Conservation (phyloP, 2,888 invertebrate genomes). For the Eristalis pertinax region DNA sequence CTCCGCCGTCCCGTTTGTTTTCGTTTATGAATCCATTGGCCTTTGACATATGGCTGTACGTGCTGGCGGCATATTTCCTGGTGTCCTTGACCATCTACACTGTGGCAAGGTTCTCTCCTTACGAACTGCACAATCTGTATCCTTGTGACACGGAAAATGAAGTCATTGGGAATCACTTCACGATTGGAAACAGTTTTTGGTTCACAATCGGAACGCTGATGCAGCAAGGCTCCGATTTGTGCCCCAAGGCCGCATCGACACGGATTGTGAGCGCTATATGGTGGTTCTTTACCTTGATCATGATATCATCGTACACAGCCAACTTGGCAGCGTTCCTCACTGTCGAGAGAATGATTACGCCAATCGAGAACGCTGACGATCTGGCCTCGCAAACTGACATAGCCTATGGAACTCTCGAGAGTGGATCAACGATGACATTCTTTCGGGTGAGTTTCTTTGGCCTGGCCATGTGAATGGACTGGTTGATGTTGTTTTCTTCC, state of each 20-base stretch:
- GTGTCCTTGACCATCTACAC: conserved; percentile 90
- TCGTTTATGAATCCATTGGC: conserved; percentile 94
- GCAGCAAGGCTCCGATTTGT: conserved; percentile 91
- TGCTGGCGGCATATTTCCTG: conserved; percentile 89
- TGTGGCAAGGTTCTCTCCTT: conserved; percentile 90
- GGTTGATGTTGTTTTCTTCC: not conserved
- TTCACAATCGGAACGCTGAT: conserved; percentile 94
- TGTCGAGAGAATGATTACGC: conserved; percentile 93
- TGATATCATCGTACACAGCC: conserved; percentile 95
- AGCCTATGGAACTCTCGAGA: conserved; percentile 90
- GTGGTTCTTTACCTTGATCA: conserved; percentile 96
- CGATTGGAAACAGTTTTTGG: conserved; percentile 92
- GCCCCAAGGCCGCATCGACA: conserved; percentile 86
- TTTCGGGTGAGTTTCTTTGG: conserved; percentile 85
- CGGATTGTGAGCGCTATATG: conserved; percentile 92
- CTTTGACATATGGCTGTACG: conserved; percentile 93
- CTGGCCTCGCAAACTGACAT: conserved; percentile 92
- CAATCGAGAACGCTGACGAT: conserved; percentile 93
- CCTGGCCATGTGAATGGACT: not conserved
- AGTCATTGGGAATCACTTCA: conserved; percentile 90
- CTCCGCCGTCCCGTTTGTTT: conserved; percentile 87
- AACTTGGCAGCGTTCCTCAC: conserved; percentile 95
- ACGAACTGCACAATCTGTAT: conserved; percentile 90
- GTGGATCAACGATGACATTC: conserved; percentile 94
- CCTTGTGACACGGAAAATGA: conserved; percentile 85